Conservation (phyloP, 2,888 invertebrate genomes). For the Hoplodrina ambigua region DNA sequence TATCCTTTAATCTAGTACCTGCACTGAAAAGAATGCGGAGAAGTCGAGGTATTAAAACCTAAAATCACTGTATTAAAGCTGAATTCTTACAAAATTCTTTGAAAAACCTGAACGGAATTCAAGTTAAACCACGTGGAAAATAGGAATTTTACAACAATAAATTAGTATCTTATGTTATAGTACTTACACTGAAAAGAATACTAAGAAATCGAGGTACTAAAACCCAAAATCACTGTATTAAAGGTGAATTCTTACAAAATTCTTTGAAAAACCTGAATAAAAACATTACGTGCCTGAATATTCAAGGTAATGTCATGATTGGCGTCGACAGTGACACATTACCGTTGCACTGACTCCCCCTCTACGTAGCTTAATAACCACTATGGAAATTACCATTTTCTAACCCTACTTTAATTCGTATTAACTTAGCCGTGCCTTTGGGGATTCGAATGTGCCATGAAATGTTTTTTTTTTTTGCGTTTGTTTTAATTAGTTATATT, state of each 20-base stretch:
- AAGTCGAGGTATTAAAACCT: too few species aligned
- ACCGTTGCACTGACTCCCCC: constrained; percentile 55
- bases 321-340: constrained; percentile 68
- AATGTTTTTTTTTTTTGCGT: not conserved
- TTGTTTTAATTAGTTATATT: too few species aligned
- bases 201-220: not conserved
- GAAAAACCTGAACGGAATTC: constrained; percentile 42
- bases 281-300: constrained; percentile 43
- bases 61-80: too few species aligned
- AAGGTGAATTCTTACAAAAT: constrained; percentile 18
- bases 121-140: constrained; percentile 18
- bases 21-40: too few species aligned
- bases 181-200: not conserved
- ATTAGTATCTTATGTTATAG: too few species aligned
- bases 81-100: constrained; percentile 14
- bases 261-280: constrained; percentile 29
- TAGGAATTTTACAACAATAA: too few species aligned
- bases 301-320: constrained; percentile 57
- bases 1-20: too few species aligned
- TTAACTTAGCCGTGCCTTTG: constrained; percentile 29
- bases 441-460: not conserved
- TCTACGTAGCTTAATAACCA: constrained; percentile 49
- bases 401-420: constrained; percentile 37
- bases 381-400: constrained; percentile 53
- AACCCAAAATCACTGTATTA: not conserved